A percentile compares a stretch with the other conserved stretches of the same genome.
Conservation (phyloP, 1,140 invertebrate genomes). For the Orius insidiosus region DNA sequence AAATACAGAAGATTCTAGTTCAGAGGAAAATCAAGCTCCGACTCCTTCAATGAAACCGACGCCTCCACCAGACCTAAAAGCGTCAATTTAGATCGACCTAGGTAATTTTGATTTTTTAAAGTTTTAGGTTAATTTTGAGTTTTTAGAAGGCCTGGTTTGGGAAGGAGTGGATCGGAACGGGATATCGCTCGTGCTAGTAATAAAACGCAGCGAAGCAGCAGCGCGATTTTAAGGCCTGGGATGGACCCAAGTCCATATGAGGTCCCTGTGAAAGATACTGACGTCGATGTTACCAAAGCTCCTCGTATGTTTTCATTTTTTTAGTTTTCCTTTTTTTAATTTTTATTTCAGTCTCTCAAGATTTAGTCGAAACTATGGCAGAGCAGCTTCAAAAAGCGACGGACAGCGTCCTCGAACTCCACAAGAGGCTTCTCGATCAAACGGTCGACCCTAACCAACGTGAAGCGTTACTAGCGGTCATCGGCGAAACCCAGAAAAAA, state of each 20-base stretch:
- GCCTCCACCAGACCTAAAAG: slow-evolving; percentile 27
- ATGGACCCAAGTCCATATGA: slow-evolving; percentile 29
- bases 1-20: slow-evolving; percentile 57
- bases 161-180: slow-evolving; percentile 33
- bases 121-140: neutral
- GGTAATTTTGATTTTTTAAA: slow-evolving; percentile 17
- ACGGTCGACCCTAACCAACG: slow-evolving; percentile 10
- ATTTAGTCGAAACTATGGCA: slow-evolving; percentile 42
- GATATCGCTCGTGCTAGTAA: slow-evolving; percentile 27
- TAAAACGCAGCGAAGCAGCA: slow-evolving; percentile 25
- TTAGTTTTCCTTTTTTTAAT: slow-evolving; percentile 3
- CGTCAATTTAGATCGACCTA: slow-evolving; percentile 20
- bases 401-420: slow-evolving; percentile 44
- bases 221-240: slow-evolving; percentile 19
- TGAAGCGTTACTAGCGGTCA: slow-evolving; percentile 15
- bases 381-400: slow-evolving; percentile 42
- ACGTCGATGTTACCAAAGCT: slow-evolving; percentile 29
- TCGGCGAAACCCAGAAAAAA: slow-evolving; percentile 17
- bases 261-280: slow-evolving; percentile 28
- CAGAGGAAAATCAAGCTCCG: slow-evolving; percentile 36
- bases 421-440: slow-evolving; percentile 35
- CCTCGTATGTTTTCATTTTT: slow-evolving; percentile 26
- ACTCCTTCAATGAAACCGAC: slow-evolving; percentile 22
- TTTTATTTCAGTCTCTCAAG: slow-evolving; percentile 36
- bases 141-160: slow-evolving; percentile 20